Evolutionary conservation across 2,888 invertebrate species (phyloP).

Genomic region (Corbicula japonica): DNA sequence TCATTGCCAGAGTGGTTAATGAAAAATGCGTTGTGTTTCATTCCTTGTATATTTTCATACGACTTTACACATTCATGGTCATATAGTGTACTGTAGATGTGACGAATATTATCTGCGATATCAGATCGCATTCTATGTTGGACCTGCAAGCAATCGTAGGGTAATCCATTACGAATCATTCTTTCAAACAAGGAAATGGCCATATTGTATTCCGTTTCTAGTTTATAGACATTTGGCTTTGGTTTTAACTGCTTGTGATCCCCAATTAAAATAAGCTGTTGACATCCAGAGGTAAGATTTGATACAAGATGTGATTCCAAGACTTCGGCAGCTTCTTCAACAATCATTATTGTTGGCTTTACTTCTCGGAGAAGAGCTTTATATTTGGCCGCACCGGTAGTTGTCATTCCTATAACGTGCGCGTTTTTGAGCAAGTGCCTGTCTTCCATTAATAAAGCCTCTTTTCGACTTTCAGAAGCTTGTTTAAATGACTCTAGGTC

Average conservation of each 20-base stretch:
- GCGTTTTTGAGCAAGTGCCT: slow-evolving; percentile 71
- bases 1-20: slow-evolving; percentile 75
- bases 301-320: slow-evolving; percentile 94
- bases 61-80: slow-evolving; percentile 71
- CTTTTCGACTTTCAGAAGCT: slow-evolving; percentile 42
- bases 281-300: slow-evolving; percentile 90
- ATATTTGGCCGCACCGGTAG: slow-evolving; percentile 83
- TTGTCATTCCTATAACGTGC: slow-evolving; percentile 84
- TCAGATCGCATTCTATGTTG: slow-evolving; percentile 89
- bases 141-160: slow-evolving; percentile 88
- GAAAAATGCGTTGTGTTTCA: slow-evolving; percentile 75
- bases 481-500: slow-evolving; percentile 50
- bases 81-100: slow-evolving; percentile 33
- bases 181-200: slow-evolving; percentile 94
- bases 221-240: slow-evolving; percentile 90
- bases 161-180: slow-evolving; percentile 90
- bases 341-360: slow-evolving; percentile 87
- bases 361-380: slow-evolving; percentile 78
- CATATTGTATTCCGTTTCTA: slow-evolving; percentile 90
- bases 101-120: slow-evolving; percentile 88
- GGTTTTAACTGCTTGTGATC: slow-evolving; percentile 94
- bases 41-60: slow-evolving; percentile 70
- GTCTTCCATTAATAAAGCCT: slow-evolving; percentile 73
- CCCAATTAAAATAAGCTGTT: slow-evolving; percentile 94
- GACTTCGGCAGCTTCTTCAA: slow-evolving; percentile 96